Base-by-base conservation (phyloP, 2,797 vertebrate genomes). In the Triplophysa bombifrons region DNA sequence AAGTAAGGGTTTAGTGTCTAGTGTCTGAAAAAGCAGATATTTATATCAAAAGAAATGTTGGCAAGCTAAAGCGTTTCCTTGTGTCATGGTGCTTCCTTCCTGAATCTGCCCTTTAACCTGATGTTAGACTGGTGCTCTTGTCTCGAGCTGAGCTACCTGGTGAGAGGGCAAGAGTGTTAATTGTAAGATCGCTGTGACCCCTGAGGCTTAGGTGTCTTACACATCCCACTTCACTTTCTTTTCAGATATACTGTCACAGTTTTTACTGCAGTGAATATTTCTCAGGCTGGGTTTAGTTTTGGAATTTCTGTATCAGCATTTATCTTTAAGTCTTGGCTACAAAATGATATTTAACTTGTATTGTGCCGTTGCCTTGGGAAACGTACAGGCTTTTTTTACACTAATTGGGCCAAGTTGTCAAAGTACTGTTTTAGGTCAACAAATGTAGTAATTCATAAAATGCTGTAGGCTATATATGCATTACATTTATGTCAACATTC, bases 141-240 rank as follows among this genome's bases (percentile, higher is more conserved):
- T 76, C 61, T 79, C 46, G 10, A 73, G 19, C 50, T 73, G 53
- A 77, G 20, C 80, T 77, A 84, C 84, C 66, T 72, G 74, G 65
- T n/a, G 77, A 80, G 71, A 79, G 76, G 74, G n/a, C 48, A 72
- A 30, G 72, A 79, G 67, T 73, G 82, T 76, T 85, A 80, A 77
- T 74, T 74, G 22, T 76, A 66, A 74, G 60, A 82, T 77, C 73
- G 73, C 70, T 80, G 17, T 20, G 72, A 80, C 61, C 77, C 74
- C 34, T 38, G 7, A 80, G 74, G 80, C 56, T 10, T 16, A 25
- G 38, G 51, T 41, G 60, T 22, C 70, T 50, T 66, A 60, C 56
- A 67, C 22, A 67, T 74, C 80, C 71, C 48, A 41, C 16, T 72
- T 61, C 72, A 17, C 14, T 75, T 19, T 58, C 56, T 58, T 41